A percentile compares a stretch with the other conserved stretches of the same genome.
phyloP scores from a whole-genome alignment of 2,797 vertebrate genomes.

The Mico argentatus region DNA sequence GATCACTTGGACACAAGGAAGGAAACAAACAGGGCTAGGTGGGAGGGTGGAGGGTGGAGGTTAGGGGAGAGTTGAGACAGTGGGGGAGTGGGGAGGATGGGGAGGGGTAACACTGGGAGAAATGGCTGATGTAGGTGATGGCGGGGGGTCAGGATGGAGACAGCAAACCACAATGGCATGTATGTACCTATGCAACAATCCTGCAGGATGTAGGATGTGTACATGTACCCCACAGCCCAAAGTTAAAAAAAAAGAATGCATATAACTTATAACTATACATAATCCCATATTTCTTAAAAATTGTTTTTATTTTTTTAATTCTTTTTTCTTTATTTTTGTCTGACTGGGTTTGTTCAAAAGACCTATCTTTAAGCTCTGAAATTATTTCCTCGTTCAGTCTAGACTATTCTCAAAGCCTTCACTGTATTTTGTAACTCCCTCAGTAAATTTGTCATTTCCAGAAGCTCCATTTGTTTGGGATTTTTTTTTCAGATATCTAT shows the following conservation, averaged over 20 bases:
- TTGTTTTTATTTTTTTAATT: not conserved
- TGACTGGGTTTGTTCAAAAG: not conserved
- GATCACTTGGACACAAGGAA: too few relatives aligned
- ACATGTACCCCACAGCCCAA: too few relatives aligned
- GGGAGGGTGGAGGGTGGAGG: too few relatives aligned
- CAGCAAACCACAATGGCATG: too few relatives aligned
- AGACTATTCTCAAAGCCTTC: not conserved
- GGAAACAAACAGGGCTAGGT: too few relatives aligned
- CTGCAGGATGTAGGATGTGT: too few relatives aligned
- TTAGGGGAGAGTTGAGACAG: too few relatives aligned
- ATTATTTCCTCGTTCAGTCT: not conserved
- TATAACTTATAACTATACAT: not conserved
- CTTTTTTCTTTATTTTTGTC: not conserved
- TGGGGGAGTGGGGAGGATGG: too few relatives aligned
- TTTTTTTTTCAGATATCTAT: not conserved
- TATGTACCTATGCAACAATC: too few relatives aligned
- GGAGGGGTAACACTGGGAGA: too few relatives aligned
- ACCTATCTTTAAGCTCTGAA: not conserved
- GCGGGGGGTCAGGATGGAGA: too few relatives aligned
- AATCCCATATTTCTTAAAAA: not conserved
- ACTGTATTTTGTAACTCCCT: not conserved
- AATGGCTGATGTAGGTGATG: too few relatives aligned
- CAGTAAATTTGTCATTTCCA: not conserved
- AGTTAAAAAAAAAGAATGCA: not conserved
- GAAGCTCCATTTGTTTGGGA: not conserved